Conservation (phyloP, 2,888 invertebrate species). For the Caenorhabditis sp. region DNA sequence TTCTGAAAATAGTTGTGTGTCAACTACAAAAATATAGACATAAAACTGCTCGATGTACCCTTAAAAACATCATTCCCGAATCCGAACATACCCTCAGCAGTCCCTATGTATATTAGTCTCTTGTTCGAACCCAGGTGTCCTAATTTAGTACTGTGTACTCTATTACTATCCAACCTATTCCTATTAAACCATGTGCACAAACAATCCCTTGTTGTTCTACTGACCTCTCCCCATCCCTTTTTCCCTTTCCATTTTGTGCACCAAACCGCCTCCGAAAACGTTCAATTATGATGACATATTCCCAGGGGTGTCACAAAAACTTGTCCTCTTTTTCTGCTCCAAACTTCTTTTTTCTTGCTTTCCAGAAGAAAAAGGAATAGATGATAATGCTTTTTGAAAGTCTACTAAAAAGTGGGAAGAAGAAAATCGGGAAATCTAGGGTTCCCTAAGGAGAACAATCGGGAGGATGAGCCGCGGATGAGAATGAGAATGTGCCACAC, state of each 20-base stretch:
- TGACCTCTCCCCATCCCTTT: background rate
- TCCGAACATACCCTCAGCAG: no score
- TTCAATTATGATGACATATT: conserved; percentile 67
- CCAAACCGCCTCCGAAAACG: conserved; percentile 5
- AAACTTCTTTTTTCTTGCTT: conserved; percentile 5
- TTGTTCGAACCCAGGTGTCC: no score
- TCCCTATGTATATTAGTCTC: no score
- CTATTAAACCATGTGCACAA: conserved; percentile 33
- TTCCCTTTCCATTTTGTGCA: conserved; percentile 9
- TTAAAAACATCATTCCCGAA: no score
- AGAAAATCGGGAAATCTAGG: background rate
- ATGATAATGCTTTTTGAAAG: no score
- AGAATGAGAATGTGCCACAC: conserved; percentile 34
- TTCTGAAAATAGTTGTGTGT: no score
- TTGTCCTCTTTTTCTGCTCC: conserved; percentile 13
- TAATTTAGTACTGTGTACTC: conserved; percentile 29
- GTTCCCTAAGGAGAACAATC: background rate
- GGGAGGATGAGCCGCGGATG: background rate
- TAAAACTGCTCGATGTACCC: no score
- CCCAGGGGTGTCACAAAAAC: conserved; percentile 65
- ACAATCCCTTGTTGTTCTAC: conserved; percentile 15
- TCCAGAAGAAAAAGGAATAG: background rate
- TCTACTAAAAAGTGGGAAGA: background rate
- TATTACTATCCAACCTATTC: conserved; percentile 6
- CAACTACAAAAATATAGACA: no score